A percentile compares a stretch with the other conserved stretches of the same genome.
These are phyloP conservation scores for Conchocele bisecta DNA, from an alignment of 2,888 invertebrate genomes.

Conservation along the genomic window DNA sequence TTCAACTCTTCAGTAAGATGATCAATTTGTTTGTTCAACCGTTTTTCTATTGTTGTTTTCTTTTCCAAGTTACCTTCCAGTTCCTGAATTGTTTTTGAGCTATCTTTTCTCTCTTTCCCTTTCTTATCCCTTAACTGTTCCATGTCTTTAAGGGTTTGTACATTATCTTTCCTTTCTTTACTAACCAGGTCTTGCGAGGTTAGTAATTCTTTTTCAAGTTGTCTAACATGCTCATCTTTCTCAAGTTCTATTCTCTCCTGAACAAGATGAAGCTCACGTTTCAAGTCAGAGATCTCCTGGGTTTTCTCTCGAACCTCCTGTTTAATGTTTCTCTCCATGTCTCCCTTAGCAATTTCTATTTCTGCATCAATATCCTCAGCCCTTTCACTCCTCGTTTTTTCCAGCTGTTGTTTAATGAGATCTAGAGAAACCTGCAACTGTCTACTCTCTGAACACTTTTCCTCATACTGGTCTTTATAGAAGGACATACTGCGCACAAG, in stretches of 20 bases:
- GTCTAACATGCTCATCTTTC: conserved; percentile 7
- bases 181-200: conserved; percentile 19
- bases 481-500: conserved; percentile 56
- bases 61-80: conserved; percentile 48
- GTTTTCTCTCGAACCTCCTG: conserved; percentile 19
- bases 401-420: conserved; percentile 48
- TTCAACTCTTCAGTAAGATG: conserved; percentile 44
- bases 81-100: conserved; percentile 51
- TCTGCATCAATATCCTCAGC: conserved; percentile 49
- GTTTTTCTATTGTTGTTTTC: conserved; percentile 48
- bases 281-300: conserved; percentile 20
- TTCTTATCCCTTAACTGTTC: conserved; percentile 44
- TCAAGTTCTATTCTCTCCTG: conserved; percentile 3
- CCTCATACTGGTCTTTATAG: conserved; percentile 57
- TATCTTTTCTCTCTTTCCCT: conserved; percentile 52
- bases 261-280: conserved; percentile 34
- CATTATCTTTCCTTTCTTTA: conserved; percentile 22
- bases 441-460: conserved; percentile 52
- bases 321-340: conserved; percentile 33
- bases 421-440: conserved; percentile 51
- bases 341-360: conserved; percentile 47
- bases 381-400: conserved; percentile 44
- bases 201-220: conserved; percentile 33
- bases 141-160: conserved; percentile 39
- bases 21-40: conserved; percentile 47